phyloP scores from a whole-genome alignment of 2,113 vertebrate genomes.

The Sturnus vulgaris region DNA sequence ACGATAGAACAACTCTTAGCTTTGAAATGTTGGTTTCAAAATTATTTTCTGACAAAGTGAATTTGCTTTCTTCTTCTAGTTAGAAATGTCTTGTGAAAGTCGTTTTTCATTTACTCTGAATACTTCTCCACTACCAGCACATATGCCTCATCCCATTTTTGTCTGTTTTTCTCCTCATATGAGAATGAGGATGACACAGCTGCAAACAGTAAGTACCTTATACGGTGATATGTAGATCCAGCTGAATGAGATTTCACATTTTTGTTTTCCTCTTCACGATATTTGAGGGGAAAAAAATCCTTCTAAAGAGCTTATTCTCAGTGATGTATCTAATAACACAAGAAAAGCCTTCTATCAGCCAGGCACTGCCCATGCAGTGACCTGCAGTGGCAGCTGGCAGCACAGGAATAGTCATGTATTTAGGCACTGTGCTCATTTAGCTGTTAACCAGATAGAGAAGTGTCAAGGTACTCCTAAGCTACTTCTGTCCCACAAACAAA shows the following conservation, averaged over 20 bases:
- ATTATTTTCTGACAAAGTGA: background rate
- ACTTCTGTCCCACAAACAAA: background rate
- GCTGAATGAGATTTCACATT: background rate
- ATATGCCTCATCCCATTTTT: background rate
- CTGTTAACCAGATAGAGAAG: background rate
- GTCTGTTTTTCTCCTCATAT: background rate
- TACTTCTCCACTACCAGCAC: background rate
- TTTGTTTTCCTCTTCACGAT: background rate
- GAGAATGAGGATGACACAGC: background rate
- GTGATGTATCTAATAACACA: background rate
- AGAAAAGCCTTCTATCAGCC: background rate
- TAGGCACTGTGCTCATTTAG: background rate
- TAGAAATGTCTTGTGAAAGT: background rate
- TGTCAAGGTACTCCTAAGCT: background rate
- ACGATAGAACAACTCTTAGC: fast-evolving
- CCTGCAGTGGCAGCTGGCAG: background rate
- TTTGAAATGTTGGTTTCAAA: background rate
- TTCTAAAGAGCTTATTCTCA: background rate
- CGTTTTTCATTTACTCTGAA: background rate
- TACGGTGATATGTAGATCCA: fast-evolving
- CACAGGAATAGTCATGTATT: background rate
- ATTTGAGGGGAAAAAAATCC: background rate
- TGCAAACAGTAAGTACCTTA: background rate
- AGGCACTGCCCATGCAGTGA: background rate
- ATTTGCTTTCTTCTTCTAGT: background rate